Percentiles rank a stretch among this genome's conserved stretches.
Conservation (phyloP, 1,140 invertebrate genomes). For the Tribolium madens region DNA sequence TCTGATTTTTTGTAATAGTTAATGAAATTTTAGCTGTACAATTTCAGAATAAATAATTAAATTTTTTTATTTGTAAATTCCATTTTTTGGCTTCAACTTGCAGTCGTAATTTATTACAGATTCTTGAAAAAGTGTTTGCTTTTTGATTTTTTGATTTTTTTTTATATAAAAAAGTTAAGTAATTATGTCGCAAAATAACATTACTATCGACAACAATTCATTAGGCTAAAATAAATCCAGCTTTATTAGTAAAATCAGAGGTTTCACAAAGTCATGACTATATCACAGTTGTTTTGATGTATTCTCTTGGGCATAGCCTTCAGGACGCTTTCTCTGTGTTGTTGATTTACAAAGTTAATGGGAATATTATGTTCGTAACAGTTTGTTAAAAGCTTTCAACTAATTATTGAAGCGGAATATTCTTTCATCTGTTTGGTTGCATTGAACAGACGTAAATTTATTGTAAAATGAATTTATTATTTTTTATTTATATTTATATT, state of each 20-base stretch:
- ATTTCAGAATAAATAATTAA: too few relatives aligned
- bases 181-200: neutral
- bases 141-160: too few relatives aligned
- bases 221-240: neutral
- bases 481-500: too few relatives aligned
- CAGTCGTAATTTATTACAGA: too few relatives aligned
- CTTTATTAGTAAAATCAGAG: neutral
- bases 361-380: conserved; percentile 27
- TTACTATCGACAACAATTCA: neutral
- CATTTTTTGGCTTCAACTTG: too few relatives aligned
- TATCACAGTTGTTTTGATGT: conserved; percentile 32
- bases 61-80: too few relatives aligned
- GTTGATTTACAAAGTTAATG: conserved; percentile 37
- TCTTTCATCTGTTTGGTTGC: neutral
- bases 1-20: too few relatives aligned
- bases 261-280: conserved; percentile 20
- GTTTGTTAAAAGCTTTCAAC: conserved; percentile 19
- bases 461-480: too few relatives aligned
- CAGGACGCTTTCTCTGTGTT: conserved; percentile 22
- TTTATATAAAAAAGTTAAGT: too few relatives aligned
- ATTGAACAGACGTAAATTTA: neutral
- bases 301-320: conserved; percentile 17
- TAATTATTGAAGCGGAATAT: conserved; percentile 4
- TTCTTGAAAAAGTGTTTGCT: too few relatives aligned
- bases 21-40: too few relatives aligned